A percentile compares a stretch with the other conserved stretches of the same genome.
These are phyloP conservation scores for Shinisaurus crocodilurus DNA, from an alignment of 2,113 vertebrate species.

Conservation along the genomic window DNA sequence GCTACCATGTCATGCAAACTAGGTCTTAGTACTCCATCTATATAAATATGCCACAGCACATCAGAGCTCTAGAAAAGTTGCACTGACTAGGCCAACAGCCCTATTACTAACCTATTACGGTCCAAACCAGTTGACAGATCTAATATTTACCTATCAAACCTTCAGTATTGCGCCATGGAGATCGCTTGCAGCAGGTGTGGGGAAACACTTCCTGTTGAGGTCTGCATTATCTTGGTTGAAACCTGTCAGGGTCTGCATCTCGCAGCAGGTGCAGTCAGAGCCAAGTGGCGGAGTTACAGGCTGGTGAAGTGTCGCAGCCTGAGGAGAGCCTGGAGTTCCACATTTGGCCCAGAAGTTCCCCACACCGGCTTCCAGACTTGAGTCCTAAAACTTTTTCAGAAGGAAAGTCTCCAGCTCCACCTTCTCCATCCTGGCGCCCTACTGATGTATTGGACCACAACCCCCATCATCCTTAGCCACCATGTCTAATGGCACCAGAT, in stretches of 20 bases:
- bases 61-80: background rate
- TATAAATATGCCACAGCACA: background rate
- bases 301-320: too few relatives aligned
- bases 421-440: background rate
- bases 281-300: too few relatives aligned
- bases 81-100: background rate
- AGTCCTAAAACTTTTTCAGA: background rate
- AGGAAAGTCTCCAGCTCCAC: background rate
- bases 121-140: background rate
- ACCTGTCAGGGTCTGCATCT: too few relatives aligned
- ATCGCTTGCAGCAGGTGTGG: background rate
- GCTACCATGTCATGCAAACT: too few relatives aligned
- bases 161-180: background rate
- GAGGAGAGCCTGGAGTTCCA: background rate
- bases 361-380: background rate
- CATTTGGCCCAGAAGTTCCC: background rate
- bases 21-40: background rate
- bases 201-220: background rate
- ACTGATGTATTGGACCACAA: background rate
- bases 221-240: too few relatives aligned
- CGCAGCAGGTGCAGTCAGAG: too few relatives aligned
- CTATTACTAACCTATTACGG: too few relatives aligned
- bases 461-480: background rate
- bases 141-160: background rate
- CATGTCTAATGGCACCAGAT: background rate